Evolutionary conservation across 1,140 invertebrate genomes (phyloP).

Genomic region (Eumaeus atala): DNA sequence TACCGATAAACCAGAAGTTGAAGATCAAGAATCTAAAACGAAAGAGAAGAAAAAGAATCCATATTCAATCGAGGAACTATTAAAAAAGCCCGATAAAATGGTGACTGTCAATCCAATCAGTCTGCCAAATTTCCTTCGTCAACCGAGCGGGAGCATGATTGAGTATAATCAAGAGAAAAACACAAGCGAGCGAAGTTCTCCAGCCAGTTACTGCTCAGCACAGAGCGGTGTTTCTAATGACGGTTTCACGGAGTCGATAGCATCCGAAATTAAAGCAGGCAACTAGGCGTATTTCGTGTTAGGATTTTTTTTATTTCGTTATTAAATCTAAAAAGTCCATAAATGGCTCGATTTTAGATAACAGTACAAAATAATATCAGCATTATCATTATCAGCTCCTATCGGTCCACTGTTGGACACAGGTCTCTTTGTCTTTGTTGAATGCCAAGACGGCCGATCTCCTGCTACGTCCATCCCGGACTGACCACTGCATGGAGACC

Average conservation of each 20-base stretch:
- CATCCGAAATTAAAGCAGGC: conserved; percentile 59
- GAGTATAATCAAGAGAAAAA: conserved; percentile 50
- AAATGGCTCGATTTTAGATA: no score
- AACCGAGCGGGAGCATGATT: conserved; percentile 62
- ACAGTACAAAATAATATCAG: no score
- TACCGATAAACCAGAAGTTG: conserved; percentile 76
- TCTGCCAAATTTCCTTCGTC: conserved; percentile 55
- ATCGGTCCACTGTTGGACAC: no score
- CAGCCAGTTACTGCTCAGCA: conserved; percentile 59
- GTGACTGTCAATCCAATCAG: conserved; percentile 43
- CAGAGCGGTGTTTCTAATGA: conserved; percentile 60
- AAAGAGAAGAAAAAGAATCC: conserved; percentile 83
- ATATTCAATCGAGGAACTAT: conserved; percentile 88
- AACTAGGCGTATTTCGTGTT: conserved; percentile 26
- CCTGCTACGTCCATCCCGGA: no score
- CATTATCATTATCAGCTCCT: no score
- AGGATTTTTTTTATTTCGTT: no score
- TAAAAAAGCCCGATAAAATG: conserved; percentile 84
- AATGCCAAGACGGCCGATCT: no score
- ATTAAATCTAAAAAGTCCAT: no score
- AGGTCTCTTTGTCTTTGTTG: no score
- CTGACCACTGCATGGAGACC: no score
- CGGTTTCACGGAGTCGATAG: conserved; percentile 46
- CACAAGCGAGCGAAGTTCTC: conserved; percentile 56
- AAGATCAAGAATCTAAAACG: conserved; percentile 66